Base-by-base conservation (phyloP, 2,113 vertebrate species). In the Coryphaenoides rupestris region DNA sequence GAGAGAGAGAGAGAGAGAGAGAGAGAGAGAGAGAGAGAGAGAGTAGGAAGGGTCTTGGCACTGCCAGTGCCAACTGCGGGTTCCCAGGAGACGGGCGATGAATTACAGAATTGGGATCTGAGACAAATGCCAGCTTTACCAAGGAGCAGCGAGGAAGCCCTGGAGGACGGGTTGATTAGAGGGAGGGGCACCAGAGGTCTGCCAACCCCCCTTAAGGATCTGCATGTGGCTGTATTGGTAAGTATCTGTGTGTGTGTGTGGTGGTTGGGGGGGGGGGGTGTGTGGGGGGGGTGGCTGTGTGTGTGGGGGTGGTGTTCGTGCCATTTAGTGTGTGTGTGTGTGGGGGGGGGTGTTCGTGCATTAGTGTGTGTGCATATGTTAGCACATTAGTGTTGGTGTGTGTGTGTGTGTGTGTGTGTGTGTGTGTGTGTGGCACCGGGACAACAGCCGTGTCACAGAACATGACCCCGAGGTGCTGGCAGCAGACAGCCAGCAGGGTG, bases 71-170 rank as follows among this genome's bases (percentile, higher is more conserved):
- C 89, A 90, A 81, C 80, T 54, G 0, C 21, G 21, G 55, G 72
- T 70, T 89, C 89, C 88, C 81, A 2, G 81, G 89, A 89, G 88
- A 89, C 78, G 12, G 71, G 63, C 77, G 72, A 87, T 89, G 88
- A 88, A 90, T 90, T 87, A 89, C 82, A 86, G 86, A 90, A 90
- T 89, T 87, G 83, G 89, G 87, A 88, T 87, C 83, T 85, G 74
- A 81, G 79, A 81, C 83, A 85, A 86, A 88, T 89, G 87, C 88
- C 89, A 89, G 87, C 83, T 86, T 85, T 84, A 79, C 70, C 79
- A 80, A 79, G 82, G 80, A 77, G 79, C 75, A 55, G 65, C 22
- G 67, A 82, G 77, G 77, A 78, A 68, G 78, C 33, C 66, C 81
- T 61, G 63, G 85, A 89, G 87, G 82, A 85, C 79, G 72, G 78